Base-by-base conservation (phyloP, 2,113 vertebrate species). In the Entomyzon cyanotis region DNA sequence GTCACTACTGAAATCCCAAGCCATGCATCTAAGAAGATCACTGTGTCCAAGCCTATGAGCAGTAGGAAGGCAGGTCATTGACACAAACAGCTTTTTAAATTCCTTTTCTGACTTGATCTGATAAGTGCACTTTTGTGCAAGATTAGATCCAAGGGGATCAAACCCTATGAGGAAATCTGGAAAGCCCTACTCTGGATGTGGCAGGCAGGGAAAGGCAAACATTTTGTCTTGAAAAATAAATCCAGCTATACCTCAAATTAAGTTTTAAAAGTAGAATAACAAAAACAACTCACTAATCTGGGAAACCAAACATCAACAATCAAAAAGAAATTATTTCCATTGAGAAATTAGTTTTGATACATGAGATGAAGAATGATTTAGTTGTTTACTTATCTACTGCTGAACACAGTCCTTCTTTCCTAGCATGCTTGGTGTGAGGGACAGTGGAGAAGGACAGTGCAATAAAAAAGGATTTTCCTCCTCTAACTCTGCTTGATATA, bases 381-480 rank as follows among this genome's bases (percentile, higher is more conserved):
- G 53, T 39, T 73, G 49, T 84, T 87, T 71, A 37, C 44, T 65
- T 62, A 10, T n/a, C n/a, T 37, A 23, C 67, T 75, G 31, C 47
- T 50, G 24, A 85, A 75, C n/a, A 39, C 52, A 41, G 35, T 67
- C 31, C 47, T 11, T 65, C 33, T 52, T 76, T 89, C 67, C 70
- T 37, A 53, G 65, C 49, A 76, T 0, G 0, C 50, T 44, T 85
- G n/a, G 74, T 7, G 1, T 73, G 53, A 91, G 70, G 85, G 53
- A 71, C 62, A 44, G 46, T 11, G 41, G 63, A 65, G 60, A 65
- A 87, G 47, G 71, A 76, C 47, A 88, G 76, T 44, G 85, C 87
- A 83, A 83, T 52, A 82, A 68, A 85, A 90, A 84, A 44, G 68
- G 71, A 55, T 90, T 92, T 93, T 90, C 56, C 44, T 86, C 44